Evolutionary conservation across 2,888 invertebrate genomes (phyloP).

Genomic region (Phengaris alcon): DNA sequence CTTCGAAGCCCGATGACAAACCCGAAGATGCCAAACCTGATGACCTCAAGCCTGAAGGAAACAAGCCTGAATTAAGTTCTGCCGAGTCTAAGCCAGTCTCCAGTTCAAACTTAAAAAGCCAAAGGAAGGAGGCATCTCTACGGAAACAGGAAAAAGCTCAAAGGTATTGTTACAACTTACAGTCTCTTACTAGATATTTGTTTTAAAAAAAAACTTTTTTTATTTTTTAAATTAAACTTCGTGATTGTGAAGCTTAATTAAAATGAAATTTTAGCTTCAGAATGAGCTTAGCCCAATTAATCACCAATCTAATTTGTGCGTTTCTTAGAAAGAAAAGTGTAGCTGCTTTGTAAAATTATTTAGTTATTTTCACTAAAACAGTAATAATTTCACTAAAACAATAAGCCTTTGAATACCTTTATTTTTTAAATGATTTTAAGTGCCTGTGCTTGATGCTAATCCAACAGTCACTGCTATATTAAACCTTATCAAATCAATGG

Average conservation of each 20-base stretch:
- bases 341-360: no score
- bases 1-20: conserved; percentile 42
- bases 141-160: conserved; percentile 65
- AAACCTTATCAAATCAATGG: no score
- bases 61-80: conserved; percentile 42
- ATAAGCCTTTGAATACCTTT: no score
- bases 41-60: conserved; percentile 35
- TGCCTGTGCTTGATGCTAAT: no score
- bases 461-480: no score
- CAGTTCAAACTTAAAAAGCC: conserved; percentile 49
- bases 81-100: conserved; percentile 36
- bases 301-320: neutral
- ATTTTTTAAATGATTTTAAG: no score
- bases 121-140: conserved; percentile 56
- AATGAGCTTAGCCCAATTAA: neutral
- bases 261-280: neutral
- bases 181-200: neutral
- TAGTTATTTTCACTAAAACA: neutral
- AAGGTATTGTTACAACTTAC: conserved; percentile 49
- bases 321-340: no score
- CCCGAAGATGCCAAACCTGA: conserved; percentile 40
- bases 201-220: no score
- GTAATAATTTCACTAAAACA: no score
- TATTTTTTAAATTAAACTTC: no score
- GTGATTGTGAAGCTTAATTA: neutral